Evolutionary conservation across 2,797 vertebrate species (phyloP), one percentile per base, ranked within the genome.

Genomic region (Lycodopsis pacificus): DNA sequence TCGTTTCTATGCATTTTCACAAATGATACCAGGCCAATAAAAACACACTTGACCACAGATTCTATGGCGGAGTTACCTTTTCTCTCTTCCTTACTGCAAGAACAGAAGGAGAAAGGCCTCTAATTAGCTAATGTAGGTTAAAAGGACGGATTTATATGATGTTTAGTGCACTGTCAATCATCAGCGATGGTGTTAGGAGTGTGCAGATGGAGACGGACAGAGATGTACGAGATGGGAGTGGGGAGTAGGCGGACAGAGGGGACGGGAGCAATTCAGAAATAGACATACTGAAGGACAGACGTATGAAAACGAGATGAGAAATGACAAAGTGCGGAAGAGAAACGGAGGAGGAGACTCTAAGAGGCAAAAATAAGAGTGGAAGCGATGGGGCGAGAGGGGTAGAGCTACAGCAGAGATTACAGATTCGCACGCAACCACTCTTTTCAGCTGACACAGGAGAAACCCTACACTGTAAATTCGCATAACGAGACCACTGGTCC

Each of bases 371-470:
- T 42, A 2, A 62, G 77, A 86, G 77, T 54, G 76, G 61, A 79
- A 71, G 62, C 0, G 19, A 77, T 61, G 64, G 62, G 36, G 71
- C 17, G n/a, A 76, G 79, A 58, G 49, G 57, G 19, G 75, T 6
- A 57, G 71, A 84, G 76, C 32, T 63, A 61, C 66, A 81, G 85
- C 76, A 73, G 82, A 91, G 76, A 87, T 91, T 87, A 86, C 80
- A 77, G 83, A 86, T 86, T 82, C 13, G 32, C 86, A 90, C 83
- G 49, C 86, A 79, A 77, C 82, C 79, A 14, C 80, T 89, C 57
- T 85, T 89, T 92, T 89, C 76, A 88, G 92, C 91, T 91, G 92
- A 93, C 89, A 44, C 84, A 72, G 86, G 86, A 81, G 80, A 90
- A 92, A 89, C 75, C 64, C 84, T 58, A 19, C 69, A 74, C 27